phyloP scores from a whole-genome alignment of 2,113 vertebrate genomes.

The Triplophysa rosa region DNA sequence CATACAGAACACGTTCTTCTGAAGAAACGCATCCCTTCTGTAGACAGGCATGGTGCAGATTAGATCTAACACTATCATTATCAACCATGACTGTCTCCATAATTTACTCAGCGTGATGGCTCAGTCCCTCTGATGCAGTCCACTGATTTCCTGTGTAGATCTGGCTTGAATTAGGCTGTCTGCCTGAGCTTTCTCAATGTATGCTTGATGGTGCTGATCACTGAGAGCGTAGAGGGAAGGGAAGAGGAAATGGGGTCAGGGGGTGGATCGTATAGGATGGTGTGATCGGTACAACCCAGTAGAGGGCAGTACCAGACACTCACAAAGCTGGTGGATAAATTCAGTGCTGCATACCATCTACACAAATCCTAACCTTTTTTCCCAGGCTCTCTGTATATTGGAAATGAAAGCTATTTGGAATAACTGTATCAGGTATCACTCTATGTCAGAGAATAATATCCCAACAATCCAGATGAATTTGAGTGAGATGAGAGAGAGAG shows the following conservation, averaged over 20 bases:
- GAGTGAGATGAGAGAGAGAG: slow-evolving; percentile 51
- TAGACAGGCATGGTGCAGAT: slow-evolving; percentile 52
- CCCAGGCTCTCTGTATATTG: slow-evolving; percentile 45
- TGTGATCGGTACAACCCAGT: slow-evolving; percentile 1
- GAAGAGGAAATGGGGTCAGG: neutral
- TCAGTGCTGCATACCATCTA: neutral
- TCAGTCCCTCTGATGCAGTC: slow-evolving; percentile 65
- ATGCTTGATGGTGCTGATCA: slow-evolving; percentile 27
- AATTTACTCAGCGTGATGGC: slow-evolving; percentile 68
- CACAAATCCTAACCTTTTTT: slow-evolving; percentile 1
- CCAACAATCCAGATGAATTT: slow-evolving; percentile 57
- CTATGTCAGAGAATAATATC: slow-evolving; percentile 61
- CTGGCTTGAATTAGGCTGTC: slow-evolving; percentile 63
- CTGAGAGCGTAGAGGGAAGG: neutral
- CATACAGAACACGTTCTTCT: neutral
- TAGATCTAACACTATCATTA: slow-evolving; percentile 63
- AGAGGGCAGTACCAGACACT: slow-evolving; percentile 33
- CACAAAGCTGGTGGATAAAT: neutral
- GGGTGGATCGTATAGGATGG: neutral
- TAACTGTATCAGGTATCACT: slow-evolving; percentile 56
- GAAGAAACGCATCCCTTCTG: slow-evolving; percentile 11
- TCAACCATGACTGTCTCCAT: slow-evolving; percentile 64
- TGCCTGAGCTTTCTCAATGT: neutral
- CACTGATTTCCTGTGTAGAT: slow-evolving; percentile 57
- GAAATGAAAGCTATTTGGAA: slow-evolving; percentile 59